A percentile compares a stretch with the other conserved stretches of the same genome.
phyloP scores from a whole-genome alignment of 2,888 invertebrate genomes.

The Barypeithes pellucidus region DNA sequence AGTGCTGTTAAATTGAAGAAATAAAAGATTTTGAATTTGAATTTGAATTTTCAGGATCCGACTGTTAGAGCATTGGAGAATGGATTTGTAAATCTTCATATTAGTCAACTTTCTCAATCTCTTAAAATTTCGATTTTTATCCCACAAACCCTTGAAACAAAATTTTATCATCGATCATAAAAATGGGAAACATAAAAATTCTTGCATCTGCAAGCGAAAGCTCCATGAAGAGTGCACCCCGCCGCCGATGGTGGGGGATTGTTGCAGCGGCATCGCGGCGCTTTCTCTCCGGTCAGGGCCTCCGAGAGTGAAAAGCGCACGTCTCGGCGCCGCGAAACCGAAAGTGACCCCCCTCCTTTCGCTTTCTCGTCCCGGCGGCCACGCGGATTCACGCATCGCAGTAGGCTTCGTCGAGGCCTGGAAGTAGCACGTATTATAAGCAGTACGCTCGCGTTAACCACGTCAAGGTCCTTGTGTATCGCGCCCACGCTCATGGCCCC shows the following conservation, averaged over 20 bases:
- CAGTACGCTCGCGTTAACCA: slow-evolving; percentile 59
- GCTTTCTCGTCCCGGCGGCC: slow-evolving; percentile 73
- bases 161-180: background rate
- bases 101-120: too few species aligned
- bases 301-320: slow-evolving; percentile 68
- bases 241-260: slow-evolving; percentile 1
- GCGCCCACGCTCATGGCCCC: slow-evolving; percentile 70
- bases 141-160: background rate
- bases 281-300: slow-evolving; percentile 66
- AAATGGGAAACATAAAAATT: slow-evolving; percentile 7
- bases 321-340: slow-evolving; percentile 65
- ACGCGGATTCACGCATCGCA: slow-evolving; percentile 48
- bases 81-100: too few species aligned
- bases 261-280: slow-evolving; percentile 39
- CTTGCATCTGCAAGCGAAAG: slow-evolving; percentile 4
- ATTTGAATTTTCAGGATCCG: too few species aligned
- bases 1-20: too few species aligned
- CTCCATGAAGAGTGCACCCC: slow-evolving; percentile 29
- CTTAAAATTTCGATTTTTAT: too few species aligned
- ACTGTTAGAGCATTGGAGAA: too few species aligned
- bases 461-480: slow-evolving; percentile 47
- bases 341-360: slow-evolving; percentile 77
- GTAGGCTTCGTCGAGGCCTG: slow-evolving; percentile 56
- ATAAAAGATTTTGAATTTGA: too few species aligned
- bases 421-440: slow-evolving; percentile 68